Conservation (phyloP, 2,888 invertebrate genomes). For the Oasisia sp. region DNA sequence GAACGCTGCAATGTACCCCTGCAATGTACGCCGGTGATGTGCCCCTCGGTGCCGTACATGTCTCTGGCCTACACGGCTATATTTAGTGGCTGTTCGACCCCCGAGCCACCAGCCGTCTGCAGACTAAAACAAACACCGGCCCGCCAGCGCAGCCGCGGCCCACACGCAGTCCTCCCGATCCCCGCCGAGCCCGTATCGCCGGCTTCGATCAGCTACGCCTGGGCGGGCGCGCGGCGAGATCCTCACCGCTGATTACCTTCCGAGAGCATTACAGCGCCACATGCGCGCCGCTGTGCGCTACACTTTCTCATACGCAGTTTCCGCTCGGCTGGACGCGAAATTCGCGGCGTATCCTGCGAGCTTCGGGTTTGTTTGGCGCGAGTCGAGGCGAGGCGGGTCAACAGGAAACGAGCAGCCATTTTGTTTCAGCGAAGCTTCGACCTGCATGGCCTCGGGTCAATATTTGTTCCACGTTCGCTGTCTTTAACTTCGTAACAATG, state of each 20-base stretch:
- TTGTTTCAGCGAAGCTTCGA: not conserved
- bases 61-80: conserved; percentile 17
- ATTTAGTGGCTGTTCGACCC: not conserved
- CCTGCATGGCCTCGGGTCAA: not conserved
- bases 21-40: not conserved
- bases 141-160: not conserved
- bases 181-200: not conserved
- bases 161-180: not conserved
- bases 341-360: not conserved
- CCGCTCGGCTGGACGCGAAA: not conserved
- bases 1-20: not conserved
- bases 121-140: conserved; percentile 6
- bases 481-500: not conserved
- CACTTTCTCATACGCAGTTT: not conserved
- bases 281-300: not conserved
- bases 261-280: conserved; percentile 4
- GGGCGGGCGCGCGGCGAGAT: conserved; percentile 1
- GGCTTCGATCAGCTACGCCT: not conserved
- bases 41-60: not conserved
- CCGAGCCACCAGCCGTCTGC: not conserved
- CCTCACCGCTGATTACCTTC: conserved; percentile 12
- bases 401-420: not conserved
- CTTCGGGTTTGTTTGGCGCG: not conserved
- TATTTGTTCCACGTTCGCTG: not conserved
- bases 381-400: not conserved